Evolutionary conservation across 2,113 vertebrate species (phyloP).

Genomic region (Pteruthius melanotis): DNA sequence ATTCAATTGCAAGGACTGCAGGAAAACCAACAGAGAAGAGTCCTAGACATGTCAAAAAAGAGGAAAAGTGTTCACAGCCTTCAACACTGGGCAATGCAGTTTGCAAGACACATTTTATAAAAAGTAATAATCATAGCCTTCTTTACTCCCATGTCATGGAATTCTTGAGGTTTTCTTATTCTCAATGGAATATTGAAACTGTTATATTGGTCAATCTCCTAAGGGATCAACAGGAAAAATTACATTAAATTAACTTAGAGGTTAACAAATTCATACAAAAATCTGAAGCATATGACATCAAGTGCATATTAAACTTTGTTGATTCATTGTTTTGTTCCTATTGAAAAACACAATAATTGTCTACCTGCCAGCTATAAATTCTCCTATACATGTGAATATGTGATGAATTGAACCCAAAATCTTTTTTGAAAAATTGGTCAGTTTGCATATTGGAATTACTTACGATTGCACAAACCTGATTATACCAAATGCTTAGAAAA

Average conservation of each 20-base stretch:
- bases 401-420: background rate
- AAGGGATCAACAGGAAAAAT: background rate
- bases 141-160: background rate
- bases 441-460: background rate
- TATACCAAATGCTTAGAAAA: background rate
- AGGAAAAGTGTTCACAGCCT: background rate
- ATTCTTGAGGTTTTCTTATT: background rate
- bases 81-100: background rate
- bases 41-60: background rate
- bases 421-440: background rate
- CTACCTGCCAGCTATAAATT: background rate
- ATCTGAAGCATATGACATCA: background rate
- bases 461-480: background rate
- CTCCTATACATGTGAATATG: background rate
- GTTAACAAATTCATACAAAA: background rate
- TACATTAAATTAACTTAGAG: background rate
- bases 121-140: background rate
- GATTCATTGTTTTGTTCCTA: background rate
- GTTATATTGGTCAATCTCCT: background rate
- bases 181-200: background rate
- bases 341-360: background rate
- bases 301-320: background rate
- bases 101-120: background rate
- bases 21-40: background rate
- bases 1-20: background rate